These are phyloP conservation scores for Temnothorax ravouxi DNA, from an alignment of 2,888 invertebrate genomes.

Conservation along the genomic window DNA sequence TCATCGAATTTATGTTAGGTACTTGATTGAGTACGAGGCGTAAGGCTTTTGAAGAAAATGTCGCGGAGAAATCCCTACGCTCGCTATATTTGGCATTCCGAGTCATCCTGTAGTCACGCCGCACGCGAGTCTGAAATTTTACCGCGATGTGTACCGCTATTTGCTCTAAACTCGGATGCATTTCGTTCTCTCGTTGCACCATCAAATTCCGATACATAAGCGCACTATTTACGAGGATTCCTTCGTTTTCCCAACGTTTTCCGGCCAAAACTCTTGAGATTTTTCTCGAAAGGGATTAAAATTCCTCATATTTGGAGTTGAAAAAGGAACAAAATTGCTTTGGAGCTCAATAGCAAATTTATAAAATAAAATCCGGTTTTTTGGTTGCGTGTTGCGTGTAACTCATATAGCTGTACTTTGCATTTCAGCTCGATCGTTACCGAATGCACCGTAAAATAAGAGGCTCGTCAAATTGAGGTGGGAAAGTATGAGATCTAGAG, in stretches of 20 bases:
- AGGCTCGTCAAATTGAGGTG: slow-evolving; percentile 6
- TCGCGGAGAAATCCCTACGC: slow-evolving; percentile 63
- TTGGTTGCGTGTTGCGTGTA: background rate
- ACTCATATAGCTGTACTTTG: background rate
- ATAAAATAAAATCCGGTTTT: background rate
- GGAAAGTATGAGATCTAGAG: slow-evolving; percentile 82
- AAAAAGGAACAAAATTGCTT: background rate
- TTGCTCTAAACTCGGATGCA: slow-evolving; percentile 30
- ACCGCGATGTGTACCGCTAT: slow-evolving; percentile 47
- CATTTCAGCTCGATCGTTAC: slow-evolving; percentile 60
- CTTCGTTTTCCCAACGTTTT: background rate
- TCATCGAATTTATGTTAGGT: background rate
- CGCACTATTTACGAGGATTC: background rate
- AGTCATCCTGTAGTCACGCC: slow-evolving; percentile 68
- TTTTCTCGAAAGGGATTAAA: background rate
- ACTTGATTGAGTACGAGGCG: background rate
- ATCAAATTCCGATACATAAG: background rate
- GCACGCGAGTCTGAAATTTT: slow-evolving; percentile 70
- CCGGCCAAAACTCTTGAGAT: too few relatives aligned
- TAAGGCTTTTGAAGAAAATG: slow-evolving; percentile 57
- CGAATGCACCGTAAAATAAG: slow-evolving; percentile 47
- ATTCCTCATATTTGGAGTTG: background rate
- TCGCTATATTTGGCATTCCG: slow-evolving; percentile 78
- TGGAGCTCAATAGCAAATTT: background rate
- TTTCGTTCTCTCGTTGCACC: background rate